Percentiles rank a stretch among this genome's conserved stretches.
phyloP scores from a whole-genome alignment of 2,888 invertebrate species.

The Cheilosia vernalis region DNA sequence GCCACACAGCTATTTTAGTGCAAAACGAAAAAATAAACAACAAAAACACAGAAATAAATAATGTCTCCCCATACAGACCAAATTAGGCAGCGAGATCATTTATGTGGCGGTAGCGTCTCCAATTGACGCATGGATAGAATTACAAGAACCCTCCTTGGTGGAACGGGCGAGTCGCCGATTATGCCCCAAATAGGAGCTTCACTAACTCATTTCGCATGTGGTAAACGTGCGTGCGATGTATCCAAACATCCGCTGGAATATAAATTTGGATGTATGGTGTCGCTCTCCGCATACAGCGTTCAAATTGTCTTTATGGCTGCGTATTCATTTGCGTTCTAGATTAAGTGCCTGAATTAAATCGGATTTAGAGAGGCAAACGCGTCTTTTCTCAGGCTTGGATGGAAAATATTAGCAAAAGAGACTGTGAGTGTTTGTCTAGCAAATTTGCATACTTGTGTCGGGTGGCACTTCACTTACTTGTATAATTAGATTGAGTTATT shows the following conservation, averaged over 20 bases:
- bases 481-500: background rate
- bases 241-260: conserved; percentile 39
- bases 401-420: no score
- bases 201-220: conserved; percentile 20
- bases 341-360: background rate
- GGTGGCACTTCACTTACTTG: background rate
- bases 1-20: conserved; percentile 11
- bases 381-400: background rate
- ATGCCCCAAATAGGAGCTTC: conserved; percentile 38
- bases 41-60: background rate
- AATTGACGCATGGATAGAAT: conserved; percentile 44
- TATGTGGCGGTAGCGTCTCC: conserved; percentile 19
- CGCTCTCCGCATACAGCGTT: background rate
- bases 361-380: background rate
- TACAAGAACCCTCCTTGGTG: conserved; percentile 28
- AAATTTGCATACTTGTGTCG: background rate
- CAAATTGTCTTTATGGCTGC: background rate
- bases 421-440: background rate
- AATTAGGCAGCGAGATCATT: conserved; percentile 43
- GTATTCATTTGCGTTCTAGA: no score
- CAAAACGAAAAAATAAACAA: background rate
- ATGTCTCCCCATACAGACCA: conserved; percentile 36
- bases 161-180: background rate
- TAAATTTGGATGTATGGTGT: conserved; percentile 16
- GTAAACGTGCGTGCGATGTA: conserved; percentile 32